phyloP scores from a whole-genome alignment of 2,888 invertebrate species.

The Phyto melanocephala region DNA sequence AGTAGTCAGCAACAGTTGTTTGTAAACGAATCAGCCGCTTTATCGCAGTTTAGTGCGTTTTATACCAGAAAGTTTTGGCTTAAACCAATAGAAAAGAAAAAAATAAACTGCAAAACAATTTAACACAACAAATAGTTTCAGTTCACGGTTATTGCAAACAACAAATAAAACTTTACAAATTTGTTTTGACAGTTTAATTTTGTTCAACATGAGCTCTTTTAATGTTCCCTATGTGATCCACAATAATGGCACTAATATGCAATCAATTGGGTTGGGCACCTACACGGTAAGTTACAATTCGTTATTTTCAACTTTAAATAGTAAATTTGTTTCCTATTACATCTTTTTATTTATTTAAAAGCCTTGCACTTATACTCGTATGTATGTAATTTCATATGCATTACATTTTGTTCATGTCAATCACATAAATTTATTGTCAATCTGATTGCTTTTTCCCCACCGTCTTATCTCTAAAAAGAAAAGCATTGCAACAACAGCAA shows the following conservation, averaged over 20 bases:
- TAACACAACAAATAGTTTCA: too few relatives aligned
- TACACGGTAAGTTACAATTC: conserved; percentile 73
- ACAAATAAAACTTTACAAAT: background rate
- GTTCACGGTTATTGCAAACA: background rate
- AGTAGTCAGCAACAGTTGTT: conserved; percentile 54
- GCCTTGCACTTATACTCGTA: background rate
- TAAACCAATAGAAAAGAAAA: background rate
- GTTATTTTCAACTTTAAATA: too few relatives aligned
- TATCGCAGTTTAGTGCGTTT: background rate
- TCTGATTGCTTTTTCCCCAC: background rate
- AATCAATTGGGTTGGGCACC: conserved; percentile 75
- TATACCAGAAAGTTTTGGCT: background rate
- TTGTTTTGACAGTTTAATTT: background rate
- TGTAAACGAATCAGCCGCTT: background rate
- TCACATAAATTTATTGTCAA: background rate
- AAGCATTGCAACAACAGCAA: background rate
- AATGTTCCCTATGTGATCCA: conserved; percentile 70
- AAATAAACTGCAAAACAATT: background rate
- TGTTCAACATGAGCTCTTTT: conserved; percentile 37
- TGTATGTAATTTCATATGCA: conserved; percentile 3
- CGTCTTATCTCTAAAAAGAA: background rate
- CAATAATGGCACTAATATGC: conserved; percentile 75
- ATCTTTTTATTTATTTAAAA: too few relatives aligned
- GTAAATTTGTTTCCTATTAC: too few relatives aligned
- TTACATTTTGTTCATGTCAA: background rate